Conservation (phyloP, 1,140 invertebrate genomes). For the Drosophila nebulosa region DNA sequence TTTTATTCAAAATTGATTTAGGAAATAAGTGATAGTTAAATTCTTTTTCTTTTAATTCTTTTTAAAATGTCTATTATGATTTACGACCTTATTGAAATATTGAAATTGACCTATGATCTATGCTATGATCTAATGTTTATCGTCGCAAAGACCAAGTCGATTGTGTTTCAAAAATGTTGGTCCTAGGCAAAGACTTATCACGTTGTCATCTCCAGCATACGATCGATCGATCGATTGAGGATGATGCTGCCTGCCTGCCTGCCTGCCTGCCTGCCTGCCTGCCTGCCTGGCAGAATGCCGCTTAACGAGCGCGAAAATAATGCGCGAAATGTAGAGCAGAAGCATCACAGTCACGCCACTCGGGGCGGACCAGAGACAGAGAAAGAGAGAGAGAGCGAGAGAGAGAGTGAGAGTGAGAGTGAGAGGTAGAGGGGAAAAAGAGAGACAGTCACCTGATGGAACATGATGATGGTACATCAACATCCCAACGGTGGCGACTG, state of each 20-base stretch:
- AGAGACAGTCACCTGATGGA: conserved; percentile 8
- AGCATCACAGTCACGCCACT: conserved; percentile 19
- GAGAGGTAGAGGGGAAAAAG: too few species aligned
- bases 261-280: conserved; percentile 31
- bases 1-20: too few species aligned
- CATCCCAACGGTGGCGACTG: conserved; percentile 70
- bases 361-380: background rate
- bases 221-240: conserved; percentile 13
- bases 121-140: too few species aligned
- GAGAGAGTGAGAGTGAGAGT: background rate
- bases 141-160: too few species aligned
- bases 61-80: background rate
- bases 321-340: conserved; percentile 73
- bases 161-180: too few species aligned
- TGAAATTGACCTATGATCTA: too few species aligned
- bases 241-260: conserved; percentile 42
- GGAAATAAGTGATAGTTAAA: too few species aligned
- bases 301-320: conserved; percentile 75
- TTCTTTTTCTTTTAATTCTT: too few species aligned
- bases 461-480: background rate
- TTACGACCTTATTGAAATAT: too few species aligned
- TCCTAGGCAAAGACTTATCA: background rate
- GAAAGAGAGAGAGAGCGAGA: background rate
- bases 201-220: conserved; percentile 16
- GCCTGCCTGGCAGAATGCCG: conserved; percentile 8